These are phyloP conservation scores for Vulpes vulpes DNA, from an alignment of 2,113 vertebrate species.

Conservation along the genomic window DNA sequence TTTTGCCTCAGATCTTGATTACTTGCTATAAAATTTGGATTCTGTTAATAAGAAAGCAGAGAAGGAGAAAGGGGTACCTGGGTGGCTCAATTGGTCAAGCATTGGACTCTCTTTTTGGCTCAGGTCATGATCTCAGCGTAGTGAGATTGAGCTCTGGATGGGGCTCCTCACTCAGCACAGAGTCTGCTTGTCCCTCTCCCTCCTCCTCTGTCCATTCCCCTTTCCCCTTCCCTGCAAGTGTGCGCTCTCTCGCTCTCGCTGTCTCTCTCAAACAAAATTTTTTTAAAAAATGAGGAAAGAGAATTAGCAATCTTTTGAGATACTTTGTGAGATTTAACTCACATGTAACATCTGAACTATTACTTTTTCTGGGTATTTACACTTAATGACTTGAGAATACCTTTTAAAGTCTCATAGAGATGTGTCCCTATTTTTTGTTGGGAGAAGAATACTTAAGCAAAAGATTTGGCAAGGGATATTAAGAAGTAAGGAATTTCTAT, in stretches of 20 bases:
- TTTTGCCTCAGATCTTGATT: not conserved
- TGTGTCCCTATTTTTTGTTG: not conserved
- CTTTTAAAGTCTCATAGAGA: not conserved
- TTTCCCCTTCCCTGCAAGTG: not conserved
- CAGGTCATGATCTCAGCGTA: not conserved
- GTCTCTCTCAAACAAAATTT: not conserved
- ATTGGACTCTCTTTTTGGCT: not conserved
- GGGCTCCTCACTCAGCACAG: not conserved
- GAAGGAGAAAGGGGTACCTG: not conserved
- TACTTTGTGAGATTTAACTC: conserved; percentile 16
- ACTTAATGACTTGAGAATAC: not conserved
- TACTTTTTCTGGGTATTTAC: not conserved
- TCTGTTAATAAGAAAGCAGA: not conserved
- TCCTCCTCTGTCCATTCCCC: not conserved
- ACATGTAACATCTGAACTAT: not conserved
- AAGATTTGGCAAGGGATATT: not conserved
- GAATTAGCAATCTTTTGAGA: not conserved
- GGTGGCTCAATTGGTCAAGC: not conserved
- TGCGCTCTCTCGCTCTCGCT: not conserved
- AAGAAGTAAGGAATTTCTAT: conserved; percentile 4
- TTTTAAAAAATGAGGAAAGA: not conserved
- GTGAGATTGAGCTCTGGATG: not conserved
- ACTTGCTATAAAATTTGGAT: not conserved
- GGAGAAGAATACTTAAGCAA: not conserved
- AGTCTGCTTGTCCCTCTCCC: not conserved